These are phyloP conservation scores for Pachypanchax playfairii DNA, from an alignment of 2,113 vertebrate genomes.

Conservation along the genomic window DNA sequence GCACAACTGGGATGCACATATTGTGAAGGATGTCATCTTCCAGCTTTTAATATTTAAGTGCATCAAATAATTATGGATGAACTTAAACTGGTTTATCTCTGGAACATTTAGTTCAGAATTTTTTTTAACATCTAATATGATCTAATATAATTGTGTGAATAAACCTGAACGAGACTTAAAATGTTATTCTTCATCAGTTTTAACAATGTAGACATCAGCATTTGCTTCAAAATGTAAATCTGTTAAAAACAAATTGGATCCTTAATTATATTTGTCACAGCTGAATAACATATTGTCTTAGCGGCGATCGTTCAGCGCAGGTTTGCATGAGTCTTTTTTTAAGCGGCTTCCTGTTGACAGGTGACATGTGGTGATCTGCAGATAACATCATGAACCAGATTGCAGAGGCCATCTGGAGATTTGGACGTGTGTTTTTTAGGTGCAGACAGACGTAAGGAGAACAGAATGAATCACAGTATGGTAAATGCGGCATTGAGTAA, in stretches of 20 bases:
- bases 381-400: conserved; percentile 79
- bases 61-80: no score
- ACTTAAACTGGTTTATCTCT: no score
- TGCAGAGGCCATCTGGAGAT: conserved; percentile 87
- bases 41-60: no score
- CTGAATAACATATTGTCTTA: conserved; percentile 3
- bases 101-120: no score
- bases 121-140: no score
- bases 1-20: no score
- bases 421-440: conserved; percentile 66
- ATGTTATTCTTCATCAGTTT: no score
- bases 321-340: background rate
- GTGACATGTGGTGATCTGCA: conserved; percentile 72
- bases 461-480: conserved; percentile 43
- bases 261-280: background rate
- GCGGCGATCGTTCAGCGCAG: background rate
- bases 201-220: no score
- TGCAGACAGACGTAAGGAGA: conserved; percentile 40
- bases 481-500: conserved; percentile 40
- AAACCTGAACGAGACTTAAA: no score
- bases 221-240: no score
- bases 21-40: no score
- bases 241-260: conserved; percentile 1
- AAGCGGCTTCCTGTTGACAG: conserved; percentile 27
- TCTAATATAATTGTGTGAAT: no score